Conservation (phyloP, 1,140 invertebrate species). For the Bombus pascuorum region DNA sequence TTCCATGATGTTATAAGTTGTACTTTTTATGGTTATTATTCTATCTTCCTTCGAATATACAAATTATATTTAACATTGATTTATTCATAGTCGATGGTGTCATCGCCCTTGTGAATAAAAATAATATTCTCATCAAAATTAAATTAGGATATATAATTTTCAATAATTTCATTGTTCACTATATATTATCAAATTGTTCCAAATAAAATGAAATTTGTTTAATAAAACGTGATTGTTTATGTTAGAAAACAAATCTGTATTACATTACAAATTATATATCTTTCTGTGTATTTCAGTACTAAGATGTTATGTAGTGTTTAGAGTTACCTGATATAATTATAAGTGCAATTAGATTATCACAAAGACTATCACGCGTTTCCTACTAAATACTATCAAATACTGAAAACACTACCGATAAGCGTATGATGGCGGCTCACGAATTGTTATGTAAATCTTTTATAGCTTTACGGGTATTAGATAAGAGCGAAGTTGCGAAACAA, state of each 20-base stretch:
- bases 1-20: too few species aligned
- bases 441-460: not conserved
- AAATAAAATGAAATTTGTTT: not conserved
- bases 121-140: not conserved
- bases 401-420: constrained; percentile 1
- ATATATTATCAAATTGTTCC: not conserved
- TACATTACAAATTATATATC: not conserved
- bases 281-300: too few species aligned
- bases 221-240: not conserved
- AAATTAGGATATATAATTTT: not conserved
- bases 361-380: too few species aligned
- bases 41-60: too few species aligned
- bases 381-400: too few species aligned
- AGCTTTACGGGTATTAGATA: not conserved
- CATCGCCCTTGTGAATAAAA: not conserved
- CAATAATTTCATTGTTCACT: not conserved
- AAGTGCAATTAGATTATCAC: not conserved
- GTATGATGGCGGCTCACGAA: not conserved
- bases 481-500: not conserved
- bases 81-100: too few species aligned
- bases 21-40: too few species aligned
- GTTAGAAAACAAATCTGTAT: not conserved
- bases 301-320: too few species aligned
- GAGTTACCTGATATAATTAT: not conserved
- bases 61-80: too few species aligned